Conservation (phyloP, 1,140 invertebrate genomes). For the Aethina tumida region DNA sequence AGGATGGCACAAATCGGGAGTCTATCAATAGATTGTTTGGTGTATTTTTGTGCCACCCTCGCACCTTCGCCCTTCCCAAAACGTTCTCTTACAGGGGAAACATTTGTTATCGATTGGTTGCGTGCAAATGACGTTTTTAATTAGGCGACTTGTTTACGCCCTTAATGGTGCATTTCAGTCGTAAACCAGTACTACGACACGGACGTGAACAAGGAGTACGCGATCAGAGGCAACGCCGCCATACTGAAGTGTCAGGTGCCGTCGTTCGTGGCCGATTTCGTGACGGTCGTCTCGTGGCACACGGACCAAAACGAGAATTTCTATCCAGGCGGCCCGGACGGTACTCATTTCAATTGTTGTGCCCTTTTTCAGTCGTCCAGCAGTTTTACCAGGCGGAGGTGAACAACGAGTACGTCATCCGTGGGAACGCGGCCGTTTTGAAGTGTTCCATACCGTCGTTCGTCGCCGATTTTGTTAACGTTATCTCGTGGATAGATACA, state of each 20-base stretch:
- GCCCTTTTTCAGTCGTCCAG: conserved; percentile 63
- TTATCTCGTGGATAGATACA: conserved; percentile 77
- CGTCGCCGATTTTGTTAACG: conserved; percentile 81
- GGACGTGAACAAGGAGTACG: conserved; percentile 85
- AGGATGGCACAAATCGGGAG: too few species aligned
- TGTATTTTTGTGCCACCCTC: too few species aligned
- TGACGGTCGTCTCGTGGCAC: conserved; percentile 80
- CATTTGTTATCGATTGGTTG: too few species aligned
- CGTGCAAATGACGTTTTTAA: too few species aligned
- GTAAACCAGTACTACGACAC: conserved; percentile 79
- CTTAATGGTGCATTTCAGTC: conserved; percentile 42
- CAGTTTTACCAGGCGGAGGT: conserved; percentile 85
- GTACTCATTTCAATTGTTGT: conserved; percentile 35
- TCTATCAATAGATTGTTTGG: too few species aligned
- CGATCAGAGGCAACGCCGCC: conserved; percentile 81
- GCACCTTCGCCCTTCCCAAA: too few species aligned
- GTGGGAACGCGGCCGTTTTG: conserved; percentile 85
- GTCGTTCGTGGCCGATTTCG: conserved; percentile 86
- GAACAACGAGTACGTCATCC: conserved; percentile 87
- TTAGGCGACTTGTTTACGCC: background rate
- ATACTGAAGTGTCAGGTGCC: conserved; percentile 87
- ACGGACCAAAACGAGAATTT: conserved; percentile 65
- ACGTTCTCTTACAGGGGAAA: too few species aligned
- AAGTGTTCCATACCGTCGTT: conserved; percentile 89
- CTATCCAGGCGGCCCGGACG: conserved; percentile 51